phyloP scores from a whole-genome alignment of 2,797 vertebrate species.

The Sciaenops ocellatus region DNA sequence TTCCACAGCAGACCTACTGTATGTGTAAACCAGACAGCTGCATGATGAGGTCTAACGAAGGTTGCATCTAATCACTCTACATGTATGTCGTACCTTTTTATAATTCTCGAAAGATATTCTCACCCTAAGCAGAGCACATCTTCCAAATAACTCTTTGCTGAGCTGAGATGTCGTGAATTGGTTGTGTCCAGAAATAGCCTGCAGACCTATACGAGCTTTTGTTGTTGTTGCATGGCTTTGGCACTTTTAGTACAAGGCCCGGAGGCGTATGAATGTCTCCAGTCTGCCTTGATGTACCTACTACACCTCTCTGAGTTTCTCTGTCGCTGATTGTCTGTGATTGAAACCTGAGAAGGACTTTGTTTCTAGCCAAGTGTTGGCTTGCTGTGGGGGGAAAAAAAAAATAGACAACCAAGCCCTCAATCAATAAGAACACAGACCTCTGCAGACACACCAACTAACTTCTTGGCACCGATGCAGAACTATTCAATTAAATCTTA shows the following conservation, averaged over 20 bases:
- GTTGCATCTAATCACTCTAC: neutral
- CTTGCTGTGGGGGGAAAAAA: constrained; percentile 25
- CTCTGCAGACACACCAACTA: constrained; percentile 66
- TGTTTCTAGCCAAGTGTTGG: constrained; percentile 63
- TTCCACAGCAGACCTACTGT: neutral
- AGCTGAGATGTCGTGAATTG: constrained; percentile 24
- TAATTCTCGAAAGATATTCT: neutral
- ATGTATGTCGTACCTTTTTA: neutral
- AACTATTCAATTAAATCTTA: constrained; percentile 80
- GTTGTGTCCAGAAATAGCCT: constrained; percentile 31
- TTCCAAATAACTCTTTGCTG: constrained; percentile 7
- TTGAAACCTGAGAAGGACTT: constrained; percentile 71
- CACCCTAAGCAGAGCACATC: neutral
- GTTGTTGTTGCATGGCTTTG: constrained; percentile 48
- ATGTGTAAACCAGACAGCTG: neutral
- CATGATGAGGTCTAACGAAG: neutral
- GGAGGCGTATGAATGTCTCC: constrained; percentile 48
- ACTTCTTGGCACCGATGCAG: constrained; percentile 75
- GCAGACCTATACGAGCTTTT: constrained; percentile 50
- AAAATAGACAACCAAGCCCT: constrained; percentile 32
- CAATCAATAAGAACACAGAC: constrained; percentile 55
- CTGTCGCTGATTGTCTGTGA: constrained; percentile 46
- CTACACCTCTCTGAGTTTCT: constrained; percentile 24
- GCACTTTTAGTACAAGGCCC: constrained; percentile 47
- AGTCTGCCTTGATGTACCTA: constrained; percentile 40